Percentiles rank a stretch among this genome's conserved stretches.
Evolutionary conservation across 1,140 invertebrate species (phyloP).

Genomic region (Aphis craccivora): DNA sequence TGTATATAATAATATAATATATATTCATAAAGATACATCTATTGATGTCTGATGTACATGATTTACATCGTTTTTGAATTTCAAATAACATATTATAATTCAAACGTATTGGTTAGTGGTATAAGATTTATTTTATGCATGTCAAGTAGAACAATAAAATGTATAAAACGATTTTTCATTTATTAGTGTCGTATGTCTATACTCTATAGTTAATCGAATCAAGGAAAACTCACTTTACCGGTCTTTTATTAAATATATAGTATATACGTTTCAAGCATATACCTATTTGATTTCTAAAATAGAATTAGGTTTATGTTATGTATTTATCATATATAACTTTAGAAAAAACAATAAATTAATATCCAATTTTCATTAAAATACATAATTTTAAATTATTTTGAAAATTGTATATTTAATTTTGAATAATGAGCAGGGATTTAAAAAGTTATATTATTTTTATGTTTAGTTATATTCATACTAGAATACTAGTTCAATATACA

Average conservation of each 20-base stretch:
- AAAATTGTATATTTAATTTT: too few species aligned
- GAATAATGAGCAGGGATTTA: not conserved
- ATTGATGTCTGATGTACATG: not conserved
- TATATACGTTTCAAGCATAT: not conserved
- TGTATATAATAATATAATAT: too few species aligned
- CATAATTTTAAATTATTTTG: not conserved
- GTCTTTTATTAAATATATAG: not conserved
- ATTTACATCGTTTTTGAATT: slow-evolving; percentile 11
- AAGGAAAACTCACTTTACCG: not conserved
- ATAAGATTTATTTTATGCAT: slow-evolving; percentile 15
- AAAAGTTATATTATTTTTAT: not conserved
- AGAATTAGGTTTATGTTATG: not conserved
- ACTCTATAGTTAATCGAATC: not conserved
- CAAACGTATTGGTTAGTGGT: not conserved
- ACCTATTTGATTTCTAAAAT: not conserved
- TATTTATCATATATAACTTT: not conserved
- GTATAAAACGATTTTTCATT: slow-evolving; percentile 7
- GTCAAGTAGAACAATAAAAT: slow-evolving; percentile 23
- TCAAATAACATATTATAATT: slow-evolving; percentile 27
- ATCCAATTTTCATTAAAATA: too few species aligned
- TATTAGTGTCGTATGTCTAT: not conserved
- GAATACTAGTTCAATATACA: not conserved
- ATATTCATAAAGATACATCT: not conserved
- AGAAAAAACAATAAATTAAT: not conserved
- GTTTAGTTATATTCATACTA: not conserved